phyloP scores from a whole-genome alignment of 2,888 invertebrate species.

The Sepiola atlantica region DNA sequence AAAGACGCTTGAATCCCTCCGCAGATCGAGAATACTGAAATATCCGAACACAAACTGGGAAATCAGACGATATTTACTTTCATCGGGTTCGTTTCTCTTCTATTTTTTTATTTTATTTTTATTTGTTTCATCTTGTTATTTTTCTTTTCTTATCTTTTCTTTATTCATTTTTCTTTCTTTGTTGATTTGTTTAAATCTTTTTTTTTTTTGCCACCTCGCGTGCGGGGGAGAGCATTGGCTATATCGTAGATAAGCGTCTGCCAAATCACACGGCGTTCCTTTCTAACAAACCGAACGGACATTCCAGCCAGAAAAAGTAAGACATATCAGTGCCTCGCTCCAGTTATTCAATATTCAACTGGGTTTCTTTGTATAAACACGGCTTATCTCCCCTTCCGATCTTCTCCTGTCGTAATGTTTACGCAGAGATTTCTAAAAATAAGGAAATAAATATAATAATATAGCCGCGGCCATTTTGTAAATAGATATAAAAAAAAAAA shows the following conservation, averaged over 20 bases:
- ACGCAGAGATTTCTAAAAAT: neutral
- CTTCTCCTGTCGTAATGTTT: neutral
- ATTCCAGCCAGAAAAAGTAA: neutral
- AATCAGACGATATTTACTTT: neutral
- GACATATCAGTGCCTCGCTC: neutral
- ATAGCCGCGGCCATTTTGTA: neutral
- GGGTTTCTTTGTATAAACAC: neutral
- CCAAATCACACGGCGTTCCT: neutral
- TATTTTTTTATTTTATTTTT: neutral
- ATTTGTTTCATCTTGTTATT: neutral
- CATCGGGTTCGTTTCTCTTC: neutral
- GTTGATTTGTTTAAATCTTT: no score
- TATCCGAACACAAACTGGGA: neutral
- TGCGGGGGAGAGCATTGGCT: neutral
- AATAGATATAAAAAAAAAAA: neutral
- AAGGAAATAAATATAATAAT: no score
- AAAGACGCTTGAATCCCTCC: neutral
- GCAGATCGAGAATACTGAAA: neutral
- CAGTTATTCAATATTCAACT: slow-evolving; percentile 2
- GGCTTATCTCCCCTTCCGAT: neutral
- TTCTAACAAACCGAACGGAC: neutral
- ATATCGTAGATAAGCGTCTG: neutral
- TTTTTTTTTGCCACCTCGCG: neutral
- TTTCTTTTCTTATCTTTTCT: neutral
- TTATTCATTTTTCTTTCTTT: no score